Conservation (phyloP, 2,888 invertebrate species). For the Cheilosia pagana region DNA sequence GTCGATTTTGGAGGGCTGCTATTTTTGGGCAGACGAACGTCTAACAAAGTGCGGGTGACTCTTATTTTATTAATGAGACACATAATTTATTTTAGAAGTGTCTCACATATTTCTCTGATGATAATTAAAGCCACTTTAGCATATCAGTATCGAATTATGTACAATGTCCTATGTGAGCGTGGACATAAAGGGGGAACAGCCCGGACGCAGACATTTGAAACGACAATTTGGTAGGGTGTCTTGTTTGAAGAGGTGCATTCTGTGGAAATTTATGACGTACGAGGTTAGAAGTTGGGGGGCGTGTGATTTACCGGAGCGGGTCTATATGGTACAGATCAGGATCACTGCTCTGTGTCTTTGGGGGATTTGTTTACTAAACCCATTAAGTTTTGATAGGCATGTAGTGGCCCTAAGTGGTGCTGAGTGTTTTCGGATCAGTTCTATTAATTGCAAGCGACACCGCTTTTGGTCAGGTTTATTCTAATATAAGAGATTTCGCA, state of each 20-base stretch:
- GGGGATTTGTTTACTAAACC: no score
- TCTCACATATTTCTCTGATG: constrained; percentile 29
- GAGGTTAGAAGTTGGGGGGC: background rate
- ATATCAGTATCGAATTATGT: constrained; percentile 59
- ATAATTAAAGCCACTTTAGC: constrained; percentile 63
- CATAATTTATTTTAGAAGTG: constrained; percentile 44
- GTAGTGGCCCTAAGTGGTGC: no score
- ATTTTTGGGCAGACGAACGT: constrained; percentile 51
- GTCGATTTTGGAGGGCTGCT: constrained; percentile 23
- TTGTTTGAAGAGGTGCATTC: constrained; percentile 17
- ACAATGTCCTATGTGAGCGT: background rate
- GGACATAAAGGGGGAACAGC: constrained; percentile 16
- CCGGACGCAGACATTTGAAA: background rate
- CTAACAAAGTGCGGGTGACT: constrained; percentile 42
- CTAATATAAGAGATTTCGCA: no score
- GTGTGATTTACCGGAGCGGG: constrained; percentile 16
- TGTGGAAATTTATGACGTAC: constrained; percentile 37
- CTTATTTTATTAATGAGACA: constrained; percentile 39
- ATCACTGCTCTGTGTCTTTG: no score
- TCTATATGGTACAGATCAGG: background rate
- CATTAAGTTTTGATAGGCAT: no score
- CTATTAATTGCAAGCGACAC: no score
- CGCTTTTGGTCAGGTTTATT: no score
- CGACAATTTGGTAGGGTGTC: constrained; percentile 21
- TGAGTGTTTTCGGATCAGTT: no score